Conservation (phyloP, 1,140 invertebrate genomes). For the Tetragnatha versicolor region DNA sequence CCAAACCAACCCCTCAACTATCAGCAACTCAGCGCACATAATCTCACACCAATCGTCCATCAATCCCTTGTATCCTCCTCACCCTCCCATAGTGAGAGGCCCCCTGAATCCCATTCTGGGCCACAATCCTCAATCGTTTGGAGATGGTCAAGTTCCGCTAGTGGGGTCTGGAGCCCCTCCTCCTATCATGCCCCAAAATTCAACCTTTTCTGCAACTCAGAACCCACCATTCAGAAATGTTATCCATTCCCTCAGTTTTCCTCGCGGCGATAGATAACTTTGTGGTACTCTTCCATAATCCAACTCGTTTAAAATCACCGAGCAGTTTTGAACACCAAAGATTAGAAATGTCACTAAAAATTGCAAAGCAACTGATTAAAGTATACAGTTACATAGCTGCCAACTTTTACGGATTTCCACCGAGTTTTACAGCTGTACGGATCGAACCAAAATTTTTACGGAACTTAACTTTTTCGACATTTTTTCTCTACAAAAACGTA, state of each 20-base stretch:
- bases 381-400: too few relatives aligned
- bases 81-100: constrained; percentile 61
- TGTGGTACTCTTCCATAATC: too few relatives aligned
- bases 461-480: too few relatives aligned
- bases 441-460: too few relatives aligned
- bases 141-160: constrained; percentile 57
- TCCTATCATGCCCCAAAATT: constrained; percentile 60
- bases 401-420: too few relatives aligned
- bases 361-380: too few relatives aligned
- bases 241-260: constrained; percentile 65
- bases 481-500: too few relatives aligned
- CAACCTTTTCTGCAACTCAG: constrained; percentile 62
- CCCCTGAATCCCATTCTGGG: constrained; percentile 60
- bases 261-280: constrained; percentile 63
- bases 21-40: constrained; percentile 26
- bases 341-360: too few relatives aligned
- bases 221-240: constrained; percentile 61
- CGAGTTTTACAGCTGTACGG: too few relatives aligned
- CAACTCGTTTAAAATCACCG: too few relatives aligned
- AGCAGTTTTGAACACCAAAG: too few relatives aligned
- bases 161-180: constrained; percentile 60
- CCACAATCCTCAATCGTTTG: constrained; percentile 64
- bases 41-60: constrained; percentile 39
- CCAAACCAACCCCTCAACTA: constrained; percentile 42
- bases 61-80: constrained; percentile 54